phyloP scores from a whole-genome alignment of 2,888 invertebrate species.

The Chymomyza fuscimana region DNA sequence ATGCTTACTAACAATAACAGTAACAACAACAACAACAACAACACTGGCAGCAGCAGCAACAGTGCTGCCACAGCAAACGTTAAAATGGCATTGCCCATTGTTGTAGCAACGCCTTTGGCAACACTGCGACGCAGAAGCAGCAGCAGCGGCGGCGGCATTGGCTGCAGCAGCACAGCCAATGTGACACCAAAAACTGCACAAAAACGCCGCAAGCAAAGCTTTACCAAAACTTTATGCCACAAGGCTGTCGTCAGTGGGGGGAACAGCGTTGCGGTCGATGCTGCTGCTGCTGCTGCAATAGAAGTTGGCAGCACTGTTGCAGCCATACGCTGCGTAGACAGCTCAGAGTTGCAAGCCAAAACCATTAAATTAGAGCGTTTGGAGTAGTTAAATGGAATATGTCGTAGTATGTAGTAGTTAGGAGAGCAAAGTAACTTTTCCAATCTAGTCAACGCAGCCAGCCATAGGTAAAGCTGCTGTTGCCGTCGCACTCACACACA shows the following conservation, averaged over 20 bases:
- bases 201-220: constrained; percentile 61
- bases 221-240: constrained; percentile 31
- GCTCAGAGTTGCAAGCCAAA: constrained; percentile 52
- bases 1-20: constrained; percentile 56
- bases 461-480: constrained; percentile 10
- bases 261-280: constrained; percentile 28
- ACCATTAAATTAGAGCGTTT: constrained; percentile 73
- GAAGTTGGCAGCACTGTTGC: constrained; percentile 18
- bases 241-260: constrained; percentile 32
- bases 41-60: constrained; percentile 40
- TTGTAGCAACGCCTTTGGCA: constrained; percentile 44
- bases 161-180: not conserved
- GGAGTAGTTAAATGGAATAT: constrained; percentile 45
- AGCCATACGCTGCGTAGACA: constrained; percentile 68
- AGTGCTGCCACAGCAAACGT: constrained; percentile 47
- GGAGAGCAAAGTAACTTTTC: constrained; percentile 16
- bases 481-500: not conserved
- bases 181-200: constrained; percentile 22
- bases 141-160: constrained; percentile 11
- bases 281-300: constrained; percentile 6
- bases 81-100: constrained; percentile 63
- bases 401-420: not conserved
- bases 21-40: constrained; percentile 35
- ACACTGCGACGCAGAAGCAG: constrained; percentile 5
- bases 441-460: constrained; percentile 51